A percentile compares a stretch with the other conserved stretches of the same genome.
Evolutionary conservation across 2,113 vertebrate genomes (phyloP).

Genomic region (Callipepla squamata): DNA sequence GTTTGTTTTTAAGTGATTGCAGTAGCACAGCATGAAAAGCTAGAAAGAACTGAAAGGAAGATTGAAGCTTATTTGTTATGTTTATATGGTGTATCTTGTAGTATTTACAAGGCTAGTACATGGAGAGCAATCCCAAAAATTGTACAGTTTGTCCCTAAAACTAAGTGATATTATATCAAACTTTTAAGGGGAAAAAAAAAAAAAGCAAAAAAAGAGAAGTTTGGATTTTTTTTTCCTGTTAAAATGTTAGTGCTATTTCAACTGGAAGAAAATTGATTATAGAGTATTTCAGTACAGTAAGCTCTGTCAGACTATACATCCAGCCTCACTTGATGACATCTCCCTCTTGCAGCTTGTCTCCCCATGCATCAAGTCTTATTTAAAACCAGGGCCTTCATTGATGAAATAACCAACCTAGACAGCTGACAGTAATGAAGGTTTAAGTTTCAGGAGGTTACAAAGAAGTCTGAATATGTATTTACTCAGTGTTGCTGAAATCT

Average conservation of each 20-base stretch:
- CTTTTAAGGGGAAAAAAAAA: neutral
- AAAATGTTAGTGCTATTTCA: neutral
- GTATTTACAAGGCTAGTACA: neutral
- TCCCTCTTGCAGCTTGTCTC: neutral
- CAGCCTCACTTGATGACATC: neutral
- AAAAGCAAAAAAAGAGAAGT: neutral
- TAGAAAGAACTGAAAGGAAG: neutral
- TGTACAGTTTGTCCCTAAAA: neutral
- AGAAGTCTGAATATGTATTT: neutral
- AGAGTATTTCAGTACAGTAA: neutral
- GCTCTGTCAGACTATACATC: neutral
- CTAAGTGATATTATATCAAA: neutral
- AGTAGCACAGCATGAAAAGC: neutral
- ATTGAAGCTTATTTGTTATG: neutral
- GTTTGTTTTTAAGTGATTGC: too few species aligned
- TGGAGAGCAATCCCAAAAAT: neutral
- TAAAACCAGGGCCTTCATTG: neutral
- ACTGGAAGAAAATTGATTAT: fast-evolving
- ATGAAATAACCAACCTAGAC: neutral
- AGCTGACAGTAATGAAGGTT: neutral
- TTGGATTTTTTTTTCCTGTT: neutral
- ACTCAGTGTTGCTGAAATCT: neutral
- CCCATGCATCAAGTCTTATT: neutral
- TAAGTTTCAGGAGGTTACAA: neutral
- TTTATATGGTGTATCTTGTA: neutral